Percentiles rank a stretch among this genome's conserved stretches.
These are phyloP conservation scores for Ptilonorhynchus violaceus DNA, from an alignment of 2,113 vertebrate species.

Conservation along the genomic window DNA sequence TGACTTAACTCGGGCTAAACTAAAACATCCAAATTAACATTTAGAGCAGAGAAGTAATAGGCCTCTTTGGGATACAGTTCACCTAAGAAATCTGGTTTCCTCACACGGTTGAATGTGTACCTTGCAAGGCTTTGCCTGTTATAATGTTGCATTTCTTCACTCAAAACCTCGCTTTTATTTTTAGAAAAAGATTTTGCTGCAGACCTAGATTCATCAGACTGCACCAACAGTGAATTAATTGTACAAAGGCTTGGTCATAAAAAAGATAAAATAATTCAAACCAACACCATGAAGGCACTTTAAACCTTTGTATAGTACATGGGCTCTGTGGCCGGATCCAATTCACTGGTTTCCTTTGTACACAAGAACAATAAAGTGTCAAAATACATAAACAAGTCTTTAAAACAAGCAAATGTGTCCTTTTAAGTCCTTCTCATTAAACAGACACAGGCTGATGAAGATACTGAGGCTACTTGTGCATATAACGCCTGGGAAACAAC, in stretches of 20 bases:
- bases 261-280: neutral
- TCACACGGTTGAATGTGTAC: neutral
- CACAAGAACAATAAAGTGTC: neutral
- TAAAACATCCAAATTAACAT: neutral
- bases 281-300: neutral
- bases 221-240: neutral
- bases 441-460: neutral
- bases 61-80: neutral
- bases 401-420: neutral
- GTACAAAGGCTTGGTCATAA: neutral
- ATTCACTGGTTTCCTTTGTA: neutral
- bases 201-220: neutral
- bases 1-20: neutral
- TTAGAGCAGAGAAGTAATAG: neutral
- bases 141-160: neutral
- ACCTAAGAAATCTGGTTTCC: neutral
- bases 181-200: neutral
- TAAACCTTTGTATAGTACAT: neutral
- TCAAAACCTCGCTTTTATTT: neutral
- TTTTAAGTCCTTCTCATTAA: conserved; percentile 23
- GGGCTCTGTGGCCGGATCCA: neutral
- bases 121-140: neutral
- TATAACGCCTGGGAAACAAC: neutral
- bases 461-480: neutral
- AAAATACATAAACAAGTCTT: neutral